Base-by-base conservation (phyloP, 2,113 vertebrate species). In the Salvelinus fontinalis region DNA sequence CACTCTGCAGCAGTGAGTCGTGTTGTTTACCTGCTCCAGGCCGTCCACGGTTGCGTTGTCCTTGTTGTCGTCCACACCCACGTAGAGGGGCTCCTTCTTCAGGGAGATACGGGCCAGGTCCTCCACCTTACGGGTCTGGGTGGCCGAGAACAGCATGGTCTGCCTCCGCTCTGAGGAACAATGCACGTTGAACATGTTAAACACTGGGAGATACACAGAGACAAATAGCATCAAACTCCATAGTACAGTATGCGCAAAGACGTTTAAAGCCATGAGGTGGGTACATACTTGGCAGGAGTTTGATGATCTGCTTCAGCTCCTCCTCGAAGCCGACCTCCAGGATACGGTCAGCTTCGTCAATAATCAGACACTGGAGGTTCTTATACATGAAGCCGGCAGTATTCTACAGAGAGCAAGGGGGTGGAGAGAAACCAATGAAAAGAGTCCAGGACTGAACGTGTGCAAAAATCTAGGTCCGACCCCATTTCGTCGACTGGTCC, bases 221-320 rank as follows among this genome's bases (percentile, higher is more conserved):
- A 72, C 9, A 57, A 6, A 59, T n/a, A 18, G 27, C 9, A 1
- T 54, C 1, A 2, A 3, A 54, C 0, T 7, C 9, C 54, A 16
- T 29, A 14, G 31, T 29, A 7, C 57, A 20, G 9, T n/a, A 20
- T 20, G n/a, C 13, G n/a, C 5, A 22, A 39, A 3, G 29, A 13
- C 6, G 6, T 14, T 27, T 7, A 26, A 24, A 34, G 73, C 16
- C 3, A 73, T 29, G 14, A 16, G 13, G 39, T 8, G 60, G 49
- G 16, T 7, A 87, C 96, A 82, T 94, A 99, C 98, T 96, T 22
- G 98, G 98, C 75, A 99, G 83, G 79, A 99, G 95, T 88, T 97
- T 98, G 93, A 99, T 99, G 91, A 99, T 99, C 90, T 99, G 98
- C 85, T 99, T 99, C 85, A 99, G 95, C 83, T 99, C 98, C 87